Conservation (phyloP, 2,888 invertebrate genomes). For the Amblyjoppa proteus region DNA sequence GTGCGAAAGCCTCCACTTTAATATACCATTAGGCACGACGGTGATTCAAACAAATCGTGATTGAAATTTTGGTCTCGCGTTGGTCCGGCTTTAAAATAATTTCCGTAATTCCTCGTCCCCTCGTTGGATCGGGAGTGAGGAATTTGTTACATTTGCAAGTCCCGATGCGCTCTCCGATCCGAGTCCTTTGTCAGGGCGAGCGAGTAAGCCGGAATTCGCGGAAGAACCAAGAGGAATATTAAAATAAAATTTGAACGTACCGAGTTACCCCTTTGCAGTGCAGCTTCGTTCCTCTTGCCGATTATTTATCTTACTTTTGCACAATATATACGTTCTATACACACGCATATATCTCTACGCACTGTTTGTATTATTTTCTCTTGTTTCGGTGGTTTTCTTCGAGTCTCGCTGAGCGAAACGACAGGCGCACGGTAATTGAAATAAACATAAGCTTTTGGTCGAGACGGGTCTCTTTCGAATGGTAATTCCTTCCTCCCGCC, state of each 20-base stretch:
- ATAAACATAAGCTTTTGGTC: conserved; percentile 78
- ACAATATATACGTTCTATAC: conserved; percentile 28
- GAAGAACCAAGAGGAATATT: conserved; percentile 52
- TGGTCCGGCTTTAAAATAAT: conserved; percentile 19
- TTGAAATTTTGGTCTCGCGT: conserved; percentile 23
- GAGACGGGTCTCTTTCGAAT: conserved; percentile 75
- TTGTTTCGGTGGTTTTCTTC: conserved; percentile 68
- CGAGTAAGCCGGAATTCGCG: conserved; percentile 36
- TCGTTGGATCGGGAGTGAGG: conserved; percentile 1
- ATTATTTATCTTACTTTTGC: conserved; percentile 52
- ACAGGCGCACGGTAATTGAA: conserved; percentile 74
- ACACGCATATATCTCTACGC: neutral
- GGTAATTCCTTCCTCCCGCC: conserved; percentile 74
- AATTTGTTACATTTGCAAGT: conserved; percentile 48
- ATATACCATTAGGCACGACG: neutral
- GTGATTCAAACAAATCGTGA: neutral
- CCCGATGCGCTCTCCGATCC: conserved; percentile 16
- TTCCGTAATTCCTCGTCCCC: conserved; percentile 7
- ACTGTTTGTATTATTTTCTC: conserved; percentile 52
- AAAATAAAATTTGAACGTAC: conserved; percentile 38
- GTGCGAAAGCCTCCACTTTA: neutral
- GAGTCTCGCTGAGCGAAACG: conserved; percentile 60
- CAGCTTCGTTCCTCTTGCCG: conserved; percentile 38
- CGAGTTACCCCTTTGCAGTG: conserved; percentile 20
- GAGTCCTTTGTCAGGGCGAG: conserved; percentile 31